phyloP scores from a whole-genome alignment of 1,140 invertebrate genomes.

The Papilio helenus region DNA sequence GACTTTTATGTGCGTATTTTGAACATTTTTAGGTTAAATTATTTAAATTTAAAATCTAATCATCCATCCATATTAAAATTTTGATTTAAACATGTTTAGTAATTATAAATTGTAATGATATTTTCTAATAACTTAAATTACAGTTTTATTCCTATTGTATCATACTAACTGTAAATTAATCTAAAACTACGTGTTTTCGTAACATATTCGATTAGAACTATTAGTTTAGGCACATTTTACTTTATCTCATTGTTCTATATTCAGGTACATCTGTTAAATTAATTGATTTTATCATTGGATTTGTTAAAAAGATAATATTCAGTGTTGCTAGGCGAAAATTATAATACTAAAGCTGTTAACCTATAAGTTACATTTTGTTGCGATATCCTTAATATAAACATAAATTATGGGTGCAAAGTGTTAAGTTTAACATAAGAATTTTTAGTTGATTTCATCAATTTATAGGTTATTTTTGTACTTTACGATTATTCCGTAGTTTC shows the following conservation, averaged over 20 bases:
- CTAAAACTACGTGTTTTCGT: constrained; percentile 31
- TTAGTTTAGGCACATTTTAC: constrained; percentile 42
- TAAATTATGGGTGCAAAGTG: background rate
- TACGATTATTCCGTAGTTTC: background rate
- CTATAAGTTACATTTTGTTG: too few species aligned
- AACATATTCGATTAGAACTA: background rate
- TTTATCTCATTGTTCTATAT: constrained; percentile 13
- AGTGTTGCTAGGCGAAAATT: too few species aligned
- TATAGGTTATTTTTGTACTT: background rate
- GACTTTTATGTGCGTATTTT: constrained; percentile 12
- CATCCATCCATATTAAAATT: background rate
- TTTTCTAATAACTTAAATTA: background rate
- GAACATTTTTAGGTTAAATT: background rate
- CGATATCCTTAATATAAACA: too few species aligned
- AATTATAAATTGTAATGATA: background rate
- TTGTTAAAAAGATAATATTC: background rate
- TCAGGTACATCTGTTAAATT: background rate
- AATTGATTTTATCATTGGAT: background rate
- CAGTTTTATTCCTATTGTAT: background rate
- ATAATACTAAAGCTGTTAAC: too few species aligned
- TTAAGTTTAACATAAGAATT: background rate
- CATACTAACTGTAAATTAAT: background rate
- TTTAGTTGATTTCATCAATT: too few species aligned
- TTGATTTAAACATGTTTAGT: background rate
- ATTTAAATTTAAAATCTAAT: background rate